These are phyloP conservation scores for Acromyrmex heyeri DNA, from an alignment of 1,140 invertebrate genomes.

Conservation along the genomic window DNA sequence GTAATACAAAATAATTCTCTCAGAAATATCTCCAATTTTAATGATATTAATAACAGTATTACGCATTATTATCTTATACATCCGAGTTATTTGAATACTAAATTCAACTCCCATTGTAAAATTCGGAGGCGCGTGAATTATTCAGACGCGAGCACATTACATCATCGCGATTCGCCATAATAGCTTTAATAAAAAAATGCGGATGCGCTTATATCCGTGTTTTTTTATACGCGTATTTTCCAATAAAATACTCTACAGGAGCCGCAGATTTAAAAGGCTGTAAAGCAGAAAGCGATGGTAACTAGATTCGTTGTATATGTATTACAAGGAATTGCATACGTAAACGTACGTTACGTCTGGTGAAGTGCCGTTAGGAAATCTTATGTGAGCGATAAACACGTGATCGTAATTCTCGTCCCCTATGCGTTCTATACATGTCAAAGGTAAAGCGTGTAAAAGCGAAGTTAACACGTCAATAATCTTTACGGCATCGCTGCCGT, in stretches of 20 bases:
- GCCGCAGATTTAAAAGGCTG: not conserved
- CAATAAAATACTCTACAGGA: slow-evolving; percentile 2
- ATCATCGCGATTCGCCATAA: not conserved
- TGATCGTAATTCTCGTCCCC: slow-evolving; percentile 44
- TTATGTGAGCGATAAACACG: slow-evolving; percentile 26
- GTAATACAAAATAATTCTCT: not conserved
- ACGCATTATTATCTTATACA: not conserved
- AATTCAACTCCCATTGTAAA: not conserved
- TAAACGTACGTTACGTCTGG: not conserved
- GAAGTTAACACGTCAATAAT: slow-evolving; percentile 64
- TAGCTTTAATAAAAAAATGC: not conserved
- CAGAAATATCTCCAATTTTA: not conserved
- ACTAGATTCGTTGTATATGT: slow-evolving; percentile 16
- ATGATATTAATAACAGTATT: slow-evolving; percentile 1
- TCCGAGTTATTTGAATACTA: slow-evolving; percentile 13
- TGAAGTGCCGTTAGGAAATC: slow-evolving; percentile 14
- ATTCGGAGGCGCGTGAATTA: not conserved
- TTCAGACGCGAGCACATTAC: not conserved
- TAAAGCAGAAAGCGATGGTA: slow-evolving; percentile 13
- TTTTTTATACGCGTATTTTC: not conserved
- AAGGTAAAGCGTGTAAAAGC: slow-evolving; percentile 32
- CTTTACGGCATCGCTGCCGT: slow-evolving; percentile 44
- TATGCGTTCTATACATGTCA: slow-evolving; percentile 12
- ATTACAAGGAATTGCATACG: slow-evolving; percentile 8
- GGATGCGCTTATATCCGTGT: not conserved